Evolutionary conservation across 1,140 invertebrate genomes (phyloP), one percentile per base, ranked within the genome.

Genomic region (Panagrolaimus sp.): DNA sequence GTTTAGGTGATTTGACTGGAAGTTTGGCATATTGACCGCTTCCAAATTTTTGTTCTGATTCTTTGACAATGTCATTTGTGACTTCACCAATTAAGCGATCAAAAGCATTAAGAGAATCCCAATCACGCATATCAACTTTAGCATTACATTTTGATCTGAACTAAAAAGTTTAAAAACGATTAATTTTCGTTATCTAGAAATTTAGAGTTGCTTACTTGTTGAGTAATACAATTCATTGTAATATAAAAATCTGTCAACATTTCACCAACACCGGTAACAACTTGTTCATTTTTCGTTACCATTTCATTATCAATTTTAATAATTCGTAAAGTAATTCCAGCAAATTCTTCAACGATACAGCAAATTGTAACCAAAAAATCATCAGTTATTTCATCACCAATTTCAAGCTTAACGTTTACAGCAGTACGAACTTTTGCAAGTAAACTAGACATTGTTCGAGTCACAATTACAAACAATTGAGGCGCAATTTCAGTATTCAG

Each of bases 161-260:
- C 32, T 38, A 7, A 38, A 38, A 38, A 7, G n/a, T n/a, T n/a
- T n/a, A n/a, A n/a, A n/a, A n/a, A n/a, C n/a, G n/a, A n/a, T n/a
- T n/a, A n/a, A n/a, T n/a, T n/a, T n/a, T n/a, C n/a, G n/a, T n/a
- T n/a, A n/a, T n/a, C n/a, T n/a, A n/a, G n/a, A n/a, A 46, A 47
- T 1, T 47, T 17, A 47, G 1, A 52, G 26, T 21, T 21, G 17
- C 52, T 26, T 10, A 58, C 52, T 28, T 58, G 21, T 28, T 58
- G 52, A 28, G 28, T 12, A n/a, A 58, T 12, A 21, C 14, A 10
- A 58, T 58, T 21, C 52, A 58, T 12, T 12, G 28, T 58, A 4
- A 28, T n/a, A 28, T 58, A 58, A 58, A 58, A 58, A 21, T 58
- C 52, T 21, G 52, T 58, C 5, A 58, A 21, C 21, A 28, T 28